Evolutionary conservation across 2,888 invertebrate genomes (phyloP).

Genomic region (Parochlus steinenii): DNA sequence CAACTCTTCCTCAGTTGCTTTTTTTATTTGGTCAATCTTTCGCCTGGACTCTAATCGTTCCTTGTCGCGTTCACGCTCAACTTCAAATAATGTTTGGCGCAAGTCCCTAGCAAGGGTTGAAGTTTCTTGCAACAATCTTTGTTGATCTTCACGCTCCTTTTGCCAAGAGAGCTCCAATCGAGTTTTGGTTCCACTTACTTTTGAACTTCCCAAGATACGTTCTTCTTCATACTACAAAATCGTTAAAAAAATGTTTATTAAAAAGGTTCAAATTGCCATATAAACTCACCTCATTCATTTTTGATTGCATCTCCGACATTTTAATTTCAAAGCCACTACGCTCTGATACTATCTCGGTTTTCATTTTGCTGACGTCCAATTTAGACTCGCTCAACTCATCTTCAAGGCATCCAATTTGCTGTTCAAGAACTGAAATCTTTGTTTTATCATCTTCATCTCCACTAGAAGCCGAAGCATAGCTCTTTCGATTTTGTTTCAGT

Average conservation of each 20-base stretch:
- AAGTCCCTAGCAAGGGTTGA: constrained; percentile 77
- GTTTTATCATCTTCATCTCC: constrained; percentile 60
- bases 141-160: constrained; percentile 83
- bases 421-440: constrained; percentile 57
- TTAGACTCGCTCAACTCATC: constrained; percentile 77
- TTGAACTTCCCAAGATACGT: constrained; percentile 60
- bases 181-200: constrained; percentile 71
- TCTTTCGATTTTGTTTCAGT: constrained; percentile 41
- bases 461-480: constrained; percentile 47
- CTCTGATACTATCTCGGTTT: constrained; percentile 81
- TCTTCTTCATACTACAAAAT: constrained; percentile 63
- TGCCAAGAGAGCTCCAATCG: constrained; percentile 87
- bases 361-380: constrained; percentile 63
- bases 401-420: constrained; percentile 70
- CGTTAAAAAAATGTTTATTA: too few relatives aligned
- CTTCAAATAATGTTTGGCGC: constrained; percentile 73
- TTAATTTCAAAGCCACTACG: constrained; percentile 73
- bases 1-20: constrained; percentile 67
- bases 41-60: constrained; percentile 75
- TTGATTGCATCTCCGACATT: constrained; percentile 73
- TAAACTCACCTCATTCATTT: constrained; percentile 66
- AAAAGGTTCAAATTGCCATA: constrained; percentile 19
- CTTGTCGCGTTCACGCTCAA: constrained; percentile 78
- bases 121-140: constrained; percentile 76
- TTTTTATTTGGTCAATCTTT: constrained; percentile 68